A percentile compares a stretch with the other conserved stretches of the same genome.
These are phyloP conservation scores for Rhagoletis zephyria DNA, from an alignment of 1,140 invertebrate species.

Conservation along the genomic window DNA sequence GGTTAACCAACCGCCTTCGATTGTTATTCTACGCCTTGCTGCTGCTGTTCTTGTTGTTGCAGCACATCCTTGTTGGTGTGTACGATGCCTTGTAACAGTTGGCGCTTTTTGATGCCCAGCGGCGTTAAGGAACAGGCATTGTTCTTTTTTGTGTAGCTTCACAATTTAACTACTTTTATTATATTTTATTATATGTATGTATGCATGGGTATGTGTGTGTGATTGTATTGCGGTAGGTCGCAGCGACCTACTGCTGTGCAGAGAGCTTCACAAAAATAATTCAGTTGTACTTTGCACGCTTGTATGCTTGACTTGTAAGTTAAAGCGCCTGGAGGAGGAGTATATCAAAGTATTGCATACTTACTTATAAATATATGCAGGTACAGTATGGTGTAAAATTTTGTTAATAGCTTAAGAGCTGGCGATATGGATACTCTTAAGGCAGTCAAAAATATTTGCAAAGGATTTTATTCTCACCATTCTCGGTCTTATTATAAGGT, in stretches of 20 bases:
- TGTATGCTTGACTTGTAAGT: neutral
- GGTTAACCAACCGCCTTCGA: neutral
- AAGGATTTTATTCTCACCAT: no score
- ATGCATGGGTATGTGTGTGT: neutral
- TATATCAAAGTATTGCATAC: no score
- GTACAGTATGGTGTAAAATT: no score
- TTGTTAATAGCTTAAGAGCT: no score
- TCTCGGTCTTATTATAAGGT: no score
- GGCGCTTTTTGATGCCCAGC: neutral
- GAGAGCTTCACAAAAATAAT: neutral
- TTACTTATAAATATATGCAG: no score
- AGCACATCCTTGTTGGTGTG: neutral
- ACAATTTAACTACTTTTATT: neutral
- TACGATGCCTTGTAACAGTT: neutral
- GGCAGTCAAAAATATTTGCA: no score
- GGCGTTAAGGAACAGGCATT: neutral
- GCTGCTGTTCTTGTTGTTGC: no score
- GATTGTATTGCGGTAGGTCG: neutral
- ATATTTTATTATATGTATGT: neutral
- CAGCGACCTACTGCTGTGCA: slow-evolving; percentile 2
- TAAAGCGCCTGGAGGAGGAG: neutral
- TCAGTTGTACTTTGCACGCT: slow-evolving; percentile 21
- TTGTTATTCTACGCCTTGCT: neutral
- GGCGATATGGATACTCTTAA: no score
- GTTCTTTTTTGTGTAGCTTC: neutral